Base-by-base conservation (phyloP, 2,113 vertebrate genomes). In the Istiophorus platypterus region DNA sequence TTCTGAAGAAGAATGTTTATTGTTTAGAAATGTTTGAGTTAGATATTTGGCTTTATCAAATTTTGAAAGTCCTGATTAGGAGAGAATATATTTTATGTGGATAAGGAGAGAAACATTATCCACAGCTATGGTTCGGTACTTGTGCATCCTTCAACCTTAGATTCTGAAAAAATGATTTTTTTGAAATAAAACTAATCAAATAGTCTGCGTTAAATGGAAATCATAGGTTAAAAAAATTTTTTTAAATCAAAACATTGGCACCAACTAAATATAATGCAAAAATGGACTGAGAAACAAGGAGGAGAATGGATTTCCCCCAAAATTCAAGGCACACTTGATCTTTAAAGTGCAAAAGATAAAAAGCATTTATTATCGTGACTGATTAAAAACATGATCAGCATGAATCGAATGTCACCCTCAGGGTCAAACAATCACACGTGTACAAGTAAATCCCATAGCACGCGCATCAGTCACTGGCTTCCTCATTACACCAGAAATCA, bases 11-110 rank as follows among this genome's bases (percentile, higher is more conserved):
- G 3, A 31, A 11, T 31, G 34, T 66, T 5, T 11, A 49, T 47
- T 45, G 3, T 69, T 72, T 72, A n/a, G 34, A 34, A 29, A 42
- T 39, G 39, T 51, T 66, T 63, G 26, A 70, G 26, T 63, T n/a
- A 26, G 3, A 56, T 64, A n/a, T 59, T 69, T 61, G 17, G 17
- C n/a, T 62, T 62, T 5, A 34, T 52, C 20, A 34, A 54, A 34
- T 20, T 22, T 12, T 20, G 17, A 4, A 27, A 47, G 3, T n/a
- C 65, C 26, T 42, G 20, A 63, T 59, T 18, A 64, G 13, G 4
- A 70, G 51, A 70, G 9, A 70, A 15, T n/a, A 7, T 71, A 54
- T 71, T n/a, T 80, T 59, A 41, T 41, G 4, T 10, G 8, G 31
- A 41, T 67, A 20, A 45, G 12, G 41, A 73, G 26, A 64, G 10